These are phyloP conservation scores for Manacus vitellinus DNA, from an alignment of 2,113 vertebrate genomes.

Conservation along the genomic window DNA sequence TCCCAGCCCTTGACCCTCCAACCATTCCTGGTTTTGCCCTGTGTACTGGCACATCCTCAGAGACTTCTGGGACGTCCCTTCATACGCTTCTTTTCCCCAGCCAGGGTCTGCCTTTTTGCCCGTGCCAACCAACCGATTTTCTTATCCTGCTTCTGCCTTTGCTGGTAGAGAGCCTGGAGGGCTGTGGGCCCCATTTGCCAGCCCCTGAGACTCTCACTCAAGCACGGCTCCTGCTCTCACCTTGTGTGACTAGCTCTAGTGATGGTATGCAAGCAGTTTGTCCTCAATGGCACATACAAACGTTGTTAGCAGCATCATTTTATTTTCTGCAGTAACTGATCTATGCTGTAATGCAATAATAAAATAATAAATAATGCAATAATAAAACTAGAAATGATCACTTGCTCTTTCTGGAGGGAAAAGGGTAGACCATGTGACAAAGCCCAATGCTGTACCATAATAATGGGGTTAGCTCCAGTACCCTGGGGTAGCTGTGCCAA, in stretches of 20 bases:
- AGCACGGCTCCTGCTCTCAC: not conserved
- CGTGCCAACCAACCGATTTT: not conserved
- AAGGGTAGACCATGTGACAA: not conserved
- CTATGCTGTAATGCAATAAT: not conserved
- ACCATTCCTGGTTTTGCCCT: not conserved
- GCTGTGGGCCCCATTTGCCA: not conserved
- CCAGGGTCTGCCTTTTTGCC: not conserved
- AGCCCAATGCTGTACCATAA: fast-evolving
- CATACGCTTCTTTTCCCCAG: not conserved
- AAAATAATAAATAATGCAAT: not conserved
- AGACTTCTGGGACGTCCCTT: not conserved
- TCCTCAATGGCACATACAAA: not conserved
- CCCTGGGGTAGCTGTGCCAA: not conserved
- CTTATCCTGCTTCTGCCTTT: not conserved
- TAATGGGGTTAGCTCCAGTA: fast-evolving
- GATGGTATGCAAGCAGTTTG: not conserved
- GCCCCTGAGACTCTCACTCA: not conserved
- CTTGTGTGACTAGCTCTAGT: not conserved
- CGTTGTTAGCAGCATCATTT: not conserved
- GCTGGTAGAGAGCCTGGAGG: not conserved
- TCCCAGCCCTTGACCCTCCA: not conserved
- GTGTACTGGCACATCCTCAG: no score
- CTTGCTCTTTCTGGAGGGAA: not conserved
- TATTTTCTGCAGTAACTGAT: not conserved
- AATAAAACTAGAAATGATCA: not conserved